Evolutionary conservation across 2,797 vertebrate species (phyloP), one percentile per base, ranked within the genome.

Genomic region (Pangasius krempfi): DNA sequence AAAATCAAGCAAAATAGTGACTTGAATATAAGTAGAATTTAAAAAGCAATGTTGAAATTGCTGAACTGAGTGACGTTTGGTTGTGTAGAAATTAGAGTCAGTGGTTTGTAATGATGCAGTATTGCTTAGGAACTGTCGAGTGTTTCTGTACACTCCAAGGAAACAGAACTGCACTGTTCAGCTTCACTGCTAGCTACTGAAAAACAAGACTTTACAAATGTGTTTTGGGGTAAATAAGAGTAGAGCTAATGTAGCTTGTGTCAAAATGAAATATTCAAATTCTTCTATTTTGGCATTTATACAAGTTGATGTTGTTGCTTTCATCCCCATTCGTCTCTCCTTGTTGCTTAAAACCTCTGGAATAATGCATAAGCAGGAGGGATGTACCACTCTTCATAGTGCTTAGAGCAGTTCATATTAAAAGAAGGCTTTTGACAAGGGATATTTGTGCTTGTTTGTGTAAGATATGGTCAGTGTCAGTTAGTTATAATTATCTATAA

Each of bases 61-160:
- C 33, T 76, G 20, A 56, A 80, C 52, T 12, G 8, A 80, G 52
- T 56, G 78, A 58, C 30, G 37, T 56, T 80, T 80, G 18, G 78
- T 80, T 80, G 78, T 56, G 3, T n/a, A 18, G 75, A 52, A 78
- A 54, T 78, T 16, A 18, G 73, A 76, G 75, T 54, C 78, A 22
- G 14, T 62, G 40, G 70, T 70, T 82, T 85, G 40, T 44, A 87
- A 80, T 64, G 72, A 81, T 73, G 47, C 82, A 62, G 56, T 72
- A 73, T 54, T 85, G 76, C 90, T 85, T 66, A 85, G 89, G 52
- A 66, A 85, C 84, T 27, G 64, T 58, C 83, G 40, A 87, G 40
- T 91, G 90, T 92, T 91, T 85, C 85, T 75, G 81, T 40, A 54
- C 87, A 73, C 87, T 87, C 82, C 89, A 85, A 80, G 83, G 86